Base-by-base conservation (phyloP, 2,888 invertebrate species). In the Folsomia manolachei region DNA sequence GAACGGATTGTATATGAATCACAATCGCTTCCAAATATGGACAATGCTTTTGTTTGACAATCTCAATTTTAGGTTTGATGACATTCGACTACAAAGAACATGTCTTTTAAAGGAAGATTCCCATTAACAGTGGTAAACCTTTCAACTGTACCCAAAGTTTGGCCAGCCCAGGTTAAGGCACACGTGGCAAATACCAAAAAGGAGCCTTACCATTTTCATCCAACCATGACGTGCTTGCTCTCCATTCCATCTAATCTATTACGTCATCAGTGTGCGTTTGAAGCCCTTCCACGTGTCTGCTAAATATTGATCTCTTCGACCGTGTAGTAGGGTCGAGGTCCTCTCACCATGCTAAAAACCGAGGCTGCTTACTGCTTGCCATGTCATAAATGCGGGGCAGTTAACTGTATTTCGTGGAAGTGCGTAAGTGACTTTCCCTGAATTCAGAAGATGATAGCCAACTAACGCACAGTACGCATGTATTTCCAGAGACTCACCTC, bases 221-320 rank as follows among this genome's bases (percentile, higher is more conserved):
- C n/a, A 56, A 19, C 56, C 56, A 56, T 56, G 56, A 56, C 56
- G 56, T 56, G 56, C 7, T 56, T 19, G n/a, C n/a, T n/a, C n/a
- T n/a, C n/a, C n/a, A n/a, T n/a, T n/a, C n/a, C n/a, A n/a, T n/a
- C n/a, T n/a, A n/a, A n/a, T n/a, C n/a, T n/a, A 7, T 21, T 19
- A 56, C 56, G 56, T 19, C 56, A 21, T 19, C 39, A 39, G 4
- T 19, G 11, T 56, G 11, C 7, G 4, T n/a, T 56, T 56, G 4
- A 56, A 19, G 56, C 19, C 56, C 56, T 14, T 56, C 56, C 56
- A 56, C 56, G 56, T 56, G 56, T 56, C 56, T 14, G 18, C 7
- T 4, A 4, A 9, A 39, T n/a, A 56, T 56, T 14, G 11, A 56
- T 56, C 19, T 14, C 56, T 56, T 56, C 9, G 51, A 51, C 9